Conservation (phyloP, 2,113 vertebrate genomes). For the human (Homo sapiens) region DNA sequence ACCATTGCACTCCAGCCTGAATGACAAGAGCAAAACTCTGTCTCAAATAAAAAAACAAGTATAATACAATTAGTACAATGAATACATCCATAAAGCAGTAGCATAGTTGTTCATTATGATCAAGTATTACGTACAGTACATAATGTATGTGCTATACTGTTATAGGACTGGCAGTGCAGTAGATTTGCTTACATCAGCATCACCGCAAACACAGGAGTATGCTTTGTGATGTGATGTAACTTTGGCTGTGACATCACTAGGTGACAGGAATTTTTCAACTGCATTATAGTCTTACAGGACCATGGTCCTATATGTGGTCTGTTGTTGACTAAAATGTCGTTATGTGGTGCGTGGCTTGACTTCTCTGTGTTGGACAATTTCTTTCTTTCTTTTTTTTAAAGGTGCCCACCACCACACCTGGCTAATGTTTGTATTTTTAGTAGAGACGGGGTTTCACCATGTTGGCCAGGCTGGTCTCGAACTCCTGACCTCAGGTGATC, state of each 20-base stretch:
- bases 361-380: background rate
- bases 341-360: background rate
- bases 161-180: background rate
- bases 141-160: background rate
- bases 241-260: background rate
- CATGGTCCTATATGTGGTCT: no score
- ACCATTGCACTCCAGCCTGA: no score
- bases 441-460: background rate
- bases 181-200: background rate
- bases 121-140: background rate
- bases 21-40: no score
- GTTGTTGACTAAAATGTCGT: background rate
- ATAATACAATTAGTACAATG: background rate
- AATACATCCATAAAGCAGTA: background rate
- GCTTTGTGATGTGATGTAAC: background rate
- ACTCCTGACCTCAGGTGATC: no score
- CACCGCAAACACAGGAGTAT: background rate
- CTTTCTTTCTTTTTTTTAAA: background rate
- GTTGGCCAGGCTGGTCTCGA: background rate
- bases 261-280: background rate
- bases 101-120: background rate
- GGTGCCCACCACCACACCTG: fast-evolving
- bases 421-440: background rate
- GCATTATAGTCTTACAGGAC: background rate
- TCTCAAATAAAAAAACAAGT: no score